These are phyloP conservation scores for Tetropium fuscum DNA, from an alignment of 2,888 invertebrate species.

Conservation along the genomic window DNA sequence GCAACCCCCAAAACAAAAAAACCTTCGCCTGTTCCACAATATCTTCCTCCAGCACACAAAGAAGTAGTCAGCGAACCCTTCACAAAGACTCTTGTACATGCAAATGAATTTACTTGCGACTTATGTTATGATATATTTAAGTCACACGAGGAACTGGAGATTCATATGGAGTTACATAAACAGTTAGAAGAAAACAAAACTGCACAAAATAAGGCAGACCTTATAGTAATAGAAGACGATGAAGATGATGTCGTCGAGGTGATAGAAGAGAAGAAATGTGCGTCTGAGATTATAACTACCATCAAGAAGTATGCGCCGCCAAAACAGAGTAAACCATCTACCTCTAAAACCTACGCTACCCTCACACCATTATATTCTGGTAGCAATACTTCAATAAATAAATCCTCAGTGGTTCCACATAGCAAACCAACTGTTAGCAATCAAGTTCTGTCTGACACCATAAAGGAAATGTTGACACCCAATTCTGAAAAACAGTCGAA, in stretches of 20 bases:
- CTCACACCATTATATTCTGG: constrained; percentile 3
- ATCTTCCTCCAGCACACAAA: background rate
- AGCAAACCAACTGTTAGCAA: background rate
- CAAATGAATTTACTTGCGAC: constrained; percentile 53
- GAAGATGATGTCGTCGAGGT: constrained; percentile 29
- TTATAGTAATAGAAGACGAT: constrained; percentile 32
- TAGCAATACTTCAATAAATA: background rate
- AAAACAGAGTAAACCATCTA: background rate
- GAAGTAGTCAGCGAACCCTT: background rate
- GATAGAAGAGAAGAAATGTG: constrained; percentile 27
- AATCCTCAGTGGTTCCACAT: background rate
- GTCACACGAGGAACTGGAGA: constrained; percentile 43
- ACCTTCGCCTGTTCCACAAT: background rate
- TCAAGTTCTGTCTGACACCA: constrained; percentile 29
- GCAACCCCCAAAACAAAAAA: background rate
- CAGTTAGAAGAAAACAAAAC: constrained; percentile 35
- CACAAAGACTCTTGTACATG: background rate
- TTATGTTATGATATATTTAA: constrained; percentile 53
- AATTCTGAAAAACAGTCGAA: constrained; percentile 30
- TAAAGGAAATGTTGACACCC: constrained; percentile 35
- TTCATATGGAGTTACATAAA: constrained; percentile 47
- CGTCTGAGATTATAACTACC: constrained; percentile 31
- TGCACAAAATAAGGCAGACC: constrained; percentile 6
- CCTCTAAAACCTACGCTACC: background rate
- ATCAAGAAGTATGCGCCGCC: constrained; percentile 25